phyloP scores from a whole-genome alignment of 2,888 invertebrate genomes.

The Ferdinandea cuprea region DNA sequence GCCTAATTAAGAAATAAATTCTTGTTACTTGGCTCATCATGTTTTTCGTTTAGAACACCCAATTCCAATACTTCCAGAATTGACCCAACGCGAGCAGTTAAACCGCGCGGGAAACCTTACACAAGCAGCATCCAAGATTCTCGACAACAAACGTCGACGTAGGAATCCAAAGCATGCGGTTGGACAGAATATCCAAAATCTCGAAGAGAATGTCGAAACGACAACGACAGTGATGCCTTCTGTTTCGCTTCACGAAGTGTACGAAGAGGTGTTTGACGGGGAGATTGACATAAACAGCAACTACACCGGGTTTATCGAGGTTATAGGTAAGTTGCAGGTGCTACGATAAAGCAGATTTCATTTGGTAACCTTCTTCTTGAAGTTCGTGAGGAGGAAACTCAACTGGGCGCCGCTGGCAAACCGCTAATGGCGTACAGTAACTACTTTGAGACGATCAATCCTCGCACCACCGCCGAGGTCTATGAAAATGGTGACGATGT shows the following conservation, averaged over 20 bases:
- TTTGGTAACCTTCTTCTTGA: conserved; percentile 3
- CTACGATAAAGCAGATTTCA: no score
- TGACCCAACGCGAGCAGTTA: conserved; percentile 78
- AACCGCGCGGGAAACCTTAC: conserved; percentile 79
- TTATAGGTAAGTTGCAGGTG: conserved; percentile 91
- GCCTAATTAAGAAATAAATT: background rate
- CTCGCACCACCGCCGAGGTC: conserved; percentile 85
- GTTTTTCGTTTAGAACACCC: conserved; percentile 43
- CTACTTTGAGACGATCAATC: conserved; percentile 89
- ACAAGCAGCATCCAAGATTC: conserved; percentile 79
- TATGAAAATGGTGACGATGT: conserved; percentile 83
- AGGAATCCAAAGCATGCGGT: conserved; percentile 78
- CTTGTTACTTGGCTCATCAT: background rate
- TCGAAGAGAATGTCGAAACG: conserved; percentile 49
- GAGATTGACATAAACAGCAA: conserved; percentile 89
- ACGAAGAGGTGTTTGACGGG: conserved; percentile 87
- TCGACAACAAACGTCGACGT: conserved; percentile 78
- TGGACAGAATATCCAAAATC: conserved; percentile 75
- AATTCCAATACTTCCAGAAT: conserved; percentile 71
- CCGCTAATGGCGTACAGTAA: conserved; percentile 88
- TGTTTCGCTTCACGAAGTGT: conserved; percentile 41
- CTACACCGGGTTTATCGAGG: conserved; percentile 93
- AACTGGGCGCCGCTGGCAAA: conserved; percentile 79
- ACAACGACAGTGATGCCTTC: conserved; percentile 54
- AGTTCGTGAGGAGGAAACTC: conserved; percentile 79